Base-by-base conservation (phyloP, 35 echinoderm and acorn worm species). In the Chiridota heheva region DNA sequence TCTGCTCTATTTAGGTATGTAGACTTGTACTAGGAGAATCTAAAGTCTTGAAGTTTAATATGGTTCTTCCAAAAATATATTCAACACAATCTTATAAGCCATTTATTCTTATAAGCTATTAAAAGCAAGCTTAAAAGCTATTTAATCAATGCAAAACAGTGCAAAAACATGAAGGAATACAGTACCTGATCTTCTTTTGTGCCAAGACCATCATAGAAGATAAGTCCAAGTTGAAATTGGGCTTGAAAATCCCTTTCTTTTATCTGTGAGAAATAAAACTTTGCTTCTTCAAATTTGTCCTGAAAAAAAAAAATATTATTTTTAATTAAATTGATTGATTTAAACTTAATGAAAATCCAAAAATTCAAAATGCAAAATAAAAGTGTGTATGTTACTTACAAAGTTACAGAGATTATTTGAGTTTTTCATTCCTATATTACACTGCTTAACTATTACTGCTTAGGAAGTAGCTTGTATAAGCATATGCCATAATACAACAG, bases 141-240 rank as follows among this genome's bases (percentile, higher is more conserved):
- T n/a, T n/a, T n/a, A n/a, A n/a, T n/a, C n/a, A n/a, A n/a, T n/a
- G n/a, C n/a, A n/a, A n/a, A n/a, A n/a, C n/a, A n/a, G n/a, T n/a
- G n/a, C n/a, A n/a, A n/a, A 12, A 40, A 43, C 25, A 48, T 15
- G 8, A 17, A 83, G n/a, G 15, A 25, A n/a, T 1, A 68, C 80
- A 85, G 84, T 67, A 95, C 91, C 44, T 78, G 86, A 59, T 98
- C 75, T 81, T 56, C 74, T 38, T 87, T 86, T 24, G 67, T 81
- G 29, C 95, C 95, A 0, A 92, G 78, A 46, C 89, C 89, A 84
- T 97, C 95, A 57, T 87, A 91, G 56, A 88, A 91, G 42, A 91
- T 92, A 26, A 92, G 84, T 43, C 95, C 95, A 2, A 98, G 75
- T 60, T 98, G 95, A 84, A 81, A 92, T 58, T 84, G 66, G 20